Evolutionary conservation across 53 echinoderm and acorn worm genomes (phyloP).

Genomic region (Temnopleurus reevesii): DNA sequence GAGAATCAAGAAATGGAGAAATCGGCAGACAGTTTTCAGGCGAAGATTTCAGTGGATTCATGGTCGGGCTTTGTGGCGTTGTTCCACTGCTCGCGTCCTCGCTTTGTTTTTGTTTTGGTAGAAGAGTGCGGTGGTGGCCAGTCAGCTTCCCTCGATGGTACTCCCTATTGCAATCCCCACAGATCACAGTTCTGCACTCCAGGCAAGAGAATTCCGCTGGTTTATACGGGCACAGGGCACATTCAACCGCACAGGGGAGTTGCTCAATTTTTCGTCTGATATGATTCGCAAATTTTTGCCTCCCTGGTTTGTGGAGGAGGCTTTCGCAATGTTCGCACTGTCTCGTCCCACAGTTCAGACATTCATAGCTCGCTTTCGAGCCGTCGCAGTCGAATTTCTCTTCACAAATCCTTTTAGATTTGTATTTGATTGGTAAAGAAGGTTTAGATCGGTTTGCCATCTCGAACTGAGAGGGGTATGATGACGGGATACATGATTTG

Average conservation of each 20-base stretch:
- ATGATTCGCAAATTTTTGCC: conserved; percentile 71
- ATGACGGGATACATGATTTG: conserved; percentile 24
- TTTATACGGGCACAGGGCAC: conserved; percentile 89
- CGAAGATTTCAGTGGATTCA: conserved; percentile 24
- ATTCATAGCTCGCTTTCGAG: conserved; percentile 74
- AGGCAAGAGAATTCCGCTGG: conserved; percentile 78
- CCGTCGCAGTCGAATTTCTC: conserved; percentile 88
- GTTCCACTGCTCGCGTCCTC: neutral
- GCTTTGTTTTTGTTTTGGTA: conserved; percentile 55
- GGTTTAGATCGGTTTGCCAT: conserved; percentile 32
- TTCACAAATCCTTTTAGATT: conserved; percentile 87
- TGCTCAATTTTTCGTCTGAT: conserved; percentile 79
- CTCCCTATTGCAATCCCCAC: conserved; percentile 79
- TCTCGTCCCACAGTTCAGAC: conserved; percentile 82
- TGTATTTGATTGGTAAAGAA: neutral
- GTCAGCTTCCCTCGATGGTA: conserved; percentile 83
- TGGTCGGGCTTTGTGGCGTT: neutral
- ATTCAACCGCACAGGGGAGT: conserved; percentile 63
- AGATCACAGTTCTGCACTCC: conserved; percentile 84
- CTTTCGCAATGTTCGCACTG: conserved; percentile 84
- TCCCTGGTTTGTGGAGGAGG: conserved; percentile 69
- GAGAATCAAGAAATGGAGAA: conserved; percentile 41
- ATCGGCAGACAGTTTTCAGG: conserved; percentile 38
- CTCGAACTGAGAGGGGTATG: neutral
- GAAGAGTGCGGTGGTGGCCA: conserved; percentile 75